Conservation (phyloP, 2,888 invertebrate genomes). For the Cecidostiba fungosa region DNA sequence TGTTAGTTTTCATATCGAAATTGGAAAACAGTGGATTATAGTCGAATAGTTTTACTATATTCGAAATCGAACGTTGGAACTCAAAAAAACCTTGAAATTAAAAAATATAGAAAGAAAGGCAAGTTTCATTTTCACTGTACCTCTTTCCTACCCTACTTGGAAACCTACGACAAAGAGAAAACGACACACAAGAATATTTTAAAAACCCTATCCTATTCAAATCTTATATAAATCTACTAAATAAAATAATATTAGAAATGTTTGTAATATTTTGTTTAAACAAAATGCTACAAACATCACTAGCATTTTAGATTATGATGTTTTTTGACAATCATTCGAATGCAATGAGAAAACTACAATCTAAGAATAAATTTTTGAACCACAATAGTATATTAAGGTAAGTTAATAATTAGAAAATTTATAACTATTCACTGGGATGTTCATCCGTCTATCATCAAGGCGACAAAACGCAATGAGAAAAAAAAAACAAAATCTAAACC, state of each 20-base stretch:
- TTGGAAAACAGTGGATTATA: conserved; percentile 63
- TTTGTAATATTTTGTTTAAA: not conserved
- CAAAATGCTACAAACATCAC: not conserved
- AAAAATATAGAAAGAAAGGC: conserved; percentile 39
- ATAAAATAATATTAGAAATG: conserved; percentile 6
- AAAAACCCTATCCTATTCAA: conserved; percentile 21
- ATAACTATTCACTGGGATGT: conserved; percentile 61
- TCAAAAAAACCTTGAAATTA: conserved; percentile 42
- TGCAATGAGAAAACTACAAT: not conserved
- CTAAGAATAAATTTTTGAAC: not conserved
- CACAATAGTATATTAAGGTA: not conserved
- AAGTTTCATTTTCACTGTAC: not conserved
- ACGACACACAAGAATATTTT: conserved; percentile 33
- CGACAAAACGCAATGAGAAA: conserved; percentile 49
- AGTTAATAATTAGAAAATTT: conserved; percentile 15
- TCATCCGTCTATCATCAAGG: conserved; percentile 59
- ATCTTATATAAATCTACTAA: not conserved
- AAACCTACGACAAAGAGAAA: conserved; percentile 34
- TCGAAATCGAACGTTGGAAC: conserved; percentile 58
- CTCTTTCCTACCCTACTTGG: conserved; percentile 13
- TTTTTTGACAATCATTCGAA: not conserved
- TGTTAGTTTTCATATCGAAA: conserved; percentile 38
- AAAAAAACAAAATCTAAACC: conserved; percentile 48
- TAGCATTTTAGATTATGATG: not conserved
- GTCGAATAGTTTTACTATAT: conserved; percentile 55